Evolutionary conservation across 2,888 invertebrate species (phyloP).

Genomic region (Chaitophorus viminalis): DNA sequence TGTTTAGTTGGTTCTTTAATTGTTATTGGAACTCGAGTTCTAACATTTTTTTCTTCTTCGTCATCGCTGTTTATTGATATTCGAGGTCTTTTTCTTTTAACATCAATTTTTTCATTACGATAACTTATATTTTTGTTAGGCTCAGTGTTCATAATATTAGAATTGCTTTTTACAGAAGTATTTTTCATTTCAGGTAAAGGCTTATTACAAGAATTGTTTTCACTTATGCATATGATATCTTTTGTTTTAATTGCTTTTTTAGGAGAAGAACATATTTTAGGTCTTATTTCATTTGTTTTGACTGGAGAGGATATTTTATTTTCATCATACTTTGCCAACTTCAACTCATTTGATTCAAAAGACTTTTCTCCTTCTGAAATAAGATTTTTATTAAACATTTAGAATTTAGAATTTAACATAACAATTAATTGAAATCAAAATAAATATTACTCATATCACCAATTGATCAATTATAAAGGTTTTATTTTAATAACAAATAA

Average conservation of each 20-base stretch:
- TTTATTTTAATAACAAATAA: no score
- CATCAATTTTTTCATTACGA: neutral
- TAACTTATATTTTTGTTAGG: neutral
- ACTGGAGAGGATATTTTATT: neutral
- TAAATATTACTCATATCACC: neutral
- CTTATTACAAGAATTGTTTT: neutral
- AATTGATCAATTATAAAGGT: neutral
- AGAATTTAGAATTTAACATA: no score
- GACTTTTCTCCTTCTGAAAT: slow-evolving; percentile 21
- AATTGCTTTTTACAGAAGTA: neutral
- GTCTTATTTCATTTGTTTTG: neutral
- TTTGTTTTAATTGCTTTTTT: neutral
- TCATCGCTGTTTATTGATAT: slow-evolving; percentile 49
- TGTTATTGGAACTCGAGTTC: neutral
- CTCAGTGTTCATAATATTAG: neutral
- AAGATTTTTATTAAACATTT: neutral
- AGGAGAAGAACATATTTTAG: neutral
- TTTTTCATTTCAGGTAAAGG: neutral
- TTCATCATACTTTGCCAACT: neutral
- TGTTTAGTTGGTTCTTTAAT: slow-evolving; percentile 20
- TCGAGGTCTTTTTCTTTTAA: slow-evolving; percentile 48
- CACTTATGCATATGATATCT: neutral
- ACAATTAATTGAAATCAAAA: neutral
- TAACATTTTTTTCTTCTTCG: slow-evolving; percentile 22
- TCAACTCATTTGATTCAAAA: neutral